phyloP scores from a whole-genome alignment of 2,797 vertebrate genomes.

The Rhadinocentrus ornatus region DNA sequence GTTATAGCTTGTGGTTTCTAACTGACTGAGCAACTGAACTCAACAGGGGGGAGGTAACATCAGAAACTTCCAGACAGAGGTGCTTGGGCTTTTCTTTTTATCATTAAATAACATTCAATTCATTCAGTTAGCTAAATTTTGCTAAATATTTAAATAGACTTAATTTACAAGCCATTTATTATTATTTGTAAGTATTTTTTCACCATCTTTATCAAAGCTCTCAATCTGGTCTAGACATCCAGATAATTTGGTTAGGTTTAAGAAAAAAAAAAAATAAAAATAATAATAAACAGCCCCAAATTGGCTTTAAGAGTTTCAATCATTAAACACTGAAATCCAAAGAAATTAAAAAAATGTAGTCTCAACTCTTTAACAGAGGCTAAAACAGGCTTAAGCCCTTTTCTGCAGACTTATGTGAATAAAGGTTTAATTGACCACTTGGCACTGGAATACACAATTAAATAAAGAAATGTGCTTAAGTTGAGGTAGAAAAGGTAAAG shows the following conservation, averaged over 20 bases:
- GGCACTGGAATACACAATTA: not conserved
- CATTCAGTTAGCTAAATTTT: not conserved
- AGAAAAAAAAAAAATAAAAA: too few relatives aligned
- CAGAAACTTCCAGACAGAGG: not conserved
- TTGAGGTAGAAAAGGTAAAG: conserved; percentile 11
- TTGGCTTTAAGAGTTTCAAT: too few relatives aligned
- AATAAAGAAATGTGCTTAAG: not conserved
- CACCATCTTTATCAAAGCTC: not conserved
- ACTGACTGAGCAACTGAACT: not conserved
- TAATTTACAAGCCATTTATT: not conserved
- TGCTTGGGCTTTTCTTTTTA: not conserved
- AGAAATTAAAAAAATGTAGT: not conserved
- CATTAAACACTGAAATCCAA: too few relatives aligned
- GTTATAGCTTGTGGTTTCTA: not conserved
- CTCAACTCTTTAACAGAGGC: not conserved
- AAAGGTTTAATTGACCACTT: not conserved
- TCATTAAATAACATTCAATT: not conserved
- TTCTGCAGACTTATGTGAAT: not conserved
- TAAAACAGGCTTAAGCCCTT: not conserved
- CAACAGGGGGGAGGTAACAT: not conserved
- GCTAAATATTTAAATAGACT: too few relatives aligned
- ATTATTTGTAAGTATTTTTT: not conserved
- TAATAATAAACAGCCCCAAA: too few relatives aligned
- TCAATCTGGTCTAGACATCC: too few relatives aligned
- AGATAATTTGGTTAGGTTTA: too few relatives aligned